Percentiles rank a stretch among this genome's conserved stretches.
Evolutionary conservation across 2,888 invertebrate genomes (phyloP).

Genomic region (Chesias legatella): DNA sequence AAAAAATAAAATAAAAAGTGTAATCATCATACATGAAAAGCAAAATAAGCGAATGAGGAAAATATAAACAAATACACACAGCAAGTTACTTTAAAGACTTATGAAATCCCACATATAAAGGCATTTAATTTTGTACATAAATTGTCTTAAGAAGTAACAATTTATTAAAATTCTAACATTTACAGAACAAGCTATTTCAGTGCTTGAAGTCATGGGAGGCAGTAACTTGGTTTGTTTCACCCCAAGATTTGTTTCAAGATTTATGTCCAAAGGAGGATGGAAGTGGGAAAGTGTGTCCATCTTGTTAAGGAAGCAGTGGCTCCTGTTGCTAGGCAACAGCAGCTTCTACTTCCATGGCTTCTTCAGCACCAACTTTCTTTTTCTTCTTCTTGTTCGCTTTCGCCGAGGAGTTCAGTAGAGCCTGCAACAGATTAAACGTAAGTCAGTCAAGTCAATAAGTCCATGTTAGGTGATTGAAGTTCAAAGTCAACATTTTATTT

Average conservation of each 20-base stretch:
- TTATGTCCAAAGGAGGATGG: constrained; percentile 28
- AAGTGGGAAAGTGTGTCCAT: constrained; percentile 40
- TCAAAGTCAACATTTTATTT: no score
- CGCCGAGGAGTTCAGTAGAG: constrained; percentile 87
- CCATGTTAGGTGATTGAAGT: no score
- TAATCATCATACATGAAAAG: constrained; percentile 3
- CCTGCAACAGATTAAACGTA: constrained; percentile 60
- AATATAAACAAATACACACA: not conserved
- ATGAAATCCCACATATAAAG: constrained; percentile 24
- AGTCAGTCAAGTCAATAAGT: not conserved
- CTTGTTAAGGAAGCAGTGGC: constrained; percentile 32
- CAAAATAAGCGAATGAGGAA: constrained; percentile 1
- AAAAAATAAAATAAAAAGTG: no score
- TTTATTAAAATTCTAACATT: constrained; percentile 21
- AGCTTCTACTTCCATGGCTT: constrained; percentile 82
- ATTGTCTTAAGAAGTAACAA: constrained; percentile 28
- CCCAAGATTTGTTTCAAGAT: constrained; percentile 20
- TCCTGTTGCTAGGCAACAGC: constrained; percentile 67
- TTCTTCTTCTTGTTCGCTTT: constrained; percentile 95
- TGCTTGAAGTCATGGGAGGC: constrained; percentile 9
- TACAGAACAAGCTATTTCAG: constrained; percentile 13
- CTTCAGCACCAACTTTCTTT: constrained; percentile 85
- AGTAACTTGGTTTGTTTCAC: constrained; percentile 15
- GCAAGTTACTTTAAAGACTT: constrained; percentile 11
- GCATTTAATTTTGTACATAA: constrained; percentile 33